Base-by-base conservation (phyloP, 2,113 vertebrate genomes). In the Siphamia tubifer region DNA sequence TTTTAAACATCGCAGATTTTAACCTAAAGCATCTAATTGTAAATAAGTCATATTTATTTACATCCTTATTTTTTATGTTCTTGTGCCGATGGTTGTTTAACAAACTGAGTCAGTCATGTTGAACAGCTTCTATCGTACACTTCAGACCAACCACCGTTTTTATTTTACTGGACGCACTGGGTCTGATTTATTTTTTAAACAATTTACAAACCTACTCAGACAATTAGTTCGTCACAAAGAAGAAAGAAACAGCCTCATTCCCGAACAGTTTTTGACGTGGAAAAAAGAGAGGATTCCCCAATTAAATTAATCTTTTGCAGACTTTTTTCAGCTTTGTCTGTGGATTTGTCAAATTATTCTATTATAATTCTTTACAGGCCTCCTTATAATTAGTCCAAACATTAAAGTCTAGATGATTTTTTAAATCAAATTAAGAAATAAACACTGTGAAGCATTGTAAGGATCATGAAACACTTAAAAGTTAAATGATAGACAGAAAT, bases 301-400 rank as follows among this genome's bases (percentile, higher is more conserved):
- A 38, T 75, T 16, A 49, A 49, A 73, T 43, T 2, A 21, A 43
- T 44, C 28, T 32, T 39, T 73, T 58, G 24, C 56, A 62, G 35
- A 24, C 63, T 70, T 52, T 74, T 56, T 51, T 40, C n/a, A n/a
- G n/a, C n/a, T n/a, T 23, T 70, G 66, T 82, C 68, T 60, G 67
- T 77, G 79, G 85, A 79, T 74, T 65, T 74, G 72, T 12, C 61
- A 68, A 32, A 82, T 78, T 81, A 81, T 81, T 74, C 64, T 19
- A n/a, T 67, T 15, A 20, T 88, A 86, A 86, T 79, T 81, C 69
- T 79, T 81, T 73, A 64, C 83, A 84, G 74, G 61, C 68, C 78
- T 70, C 44, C 36, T 70, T 74, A 60, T 82, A 78, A 74, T 60
- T 53, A 49, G 35, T 70, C 34, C 62, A 84, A 78, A 80, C n/a